Evolutionary conservation across 2,113 vertebrate genomes (phyloP).

Genomic region (Leptosomus discolor): DNA sequence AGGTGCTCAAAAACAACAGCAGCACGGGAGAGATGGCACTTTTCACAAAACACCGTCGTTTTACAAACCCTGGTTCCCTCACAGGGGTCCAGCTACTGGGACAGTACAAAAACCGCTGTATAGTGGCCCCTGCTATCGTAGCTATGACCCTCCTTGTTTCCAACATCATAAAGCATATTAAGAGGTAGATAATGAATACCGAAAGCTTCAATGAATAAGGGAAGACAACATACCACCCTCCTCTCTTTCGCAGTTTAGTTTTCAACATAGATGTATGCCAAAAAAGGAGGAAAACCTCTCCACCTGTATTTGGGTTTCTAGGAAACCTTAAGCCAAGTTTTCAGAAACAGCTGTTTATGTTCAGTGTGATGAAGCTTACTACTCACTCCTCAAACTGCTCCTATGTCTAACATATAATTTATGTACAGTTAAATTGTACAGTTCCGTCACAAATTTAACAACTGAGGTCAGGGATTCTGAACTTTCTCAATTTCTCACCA

Average conservation of each 20-base stretch:
- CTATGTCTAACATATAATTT: background rate
- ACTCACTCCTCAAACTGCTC: background rate
- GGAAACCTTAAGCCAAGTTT: background rate
- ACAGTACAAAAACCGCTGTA: background rate
- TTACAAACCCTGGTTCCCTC: background rate
- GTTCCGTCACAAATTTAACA: background rate
- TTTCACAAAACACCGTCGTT: background rate
- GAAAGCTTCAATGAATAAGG: background rate
- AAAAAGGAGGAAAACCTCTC: background rate
- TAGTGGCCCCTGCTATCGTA: background rate
- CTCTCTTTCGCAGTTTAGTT: background rate
- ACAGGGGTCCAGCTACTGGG: background rate
- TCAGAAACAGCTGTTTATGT: background rate
- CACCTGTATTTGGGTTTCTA: background rate
- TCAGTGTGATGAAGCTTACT: background rate
- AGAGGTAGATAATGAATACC: background rate
- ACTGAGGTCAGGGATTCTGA: background rate
- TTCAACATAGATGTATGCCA: background rate
- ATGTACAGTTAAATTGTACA: too few relatives aligned
- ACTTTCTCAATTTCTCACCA: background rate
- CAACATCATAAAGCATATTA: background rate
- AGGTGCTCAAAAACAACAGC: background rate
- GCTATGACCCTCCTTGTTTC: fast-evolving
- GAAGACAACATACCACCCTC: background rate
- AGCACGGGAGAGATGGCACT: background rate